Evolutionary conservation across 2,113 vertebrate genomes (phyloP).

Genomic region (Empidonax alnorum): DNA sequence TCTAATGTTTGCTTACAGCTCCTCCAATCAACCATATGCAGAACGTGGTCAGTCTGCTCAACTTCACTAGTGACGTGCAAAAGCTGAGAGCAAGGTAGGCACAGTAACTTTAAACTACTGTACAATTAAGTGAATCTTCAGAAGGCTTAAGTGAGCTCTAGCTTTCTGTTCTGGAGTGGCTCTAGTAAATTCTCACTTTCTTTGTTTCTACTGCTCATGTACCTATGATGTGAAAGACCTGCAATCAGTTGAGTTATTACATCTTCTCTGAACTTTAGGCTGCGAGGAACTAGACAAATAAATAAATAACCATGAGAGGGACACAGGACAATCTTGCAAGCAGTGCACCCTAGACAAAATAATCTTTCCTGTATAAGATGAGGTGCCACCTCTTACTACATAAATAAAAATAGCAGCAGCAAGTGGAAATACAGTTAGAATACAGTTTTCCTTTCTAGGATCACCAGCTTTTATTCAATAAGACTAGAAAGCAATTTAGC

Average conservation of each 20-base stretch:
- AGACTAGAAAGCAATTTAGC: background rate
- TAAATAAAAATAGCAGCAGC: background rate
- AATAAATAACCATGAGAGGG: background rate
- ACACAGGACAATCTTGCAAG: background rate
- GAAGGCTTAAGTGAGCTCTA: background rate
- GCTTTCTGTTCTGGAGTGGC: background rate
- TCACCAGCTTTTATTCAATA: background rate
- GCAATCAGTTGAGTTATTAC: background rate
- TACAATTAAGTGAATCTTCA: background rate
- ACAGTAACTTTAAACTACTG: background rate
- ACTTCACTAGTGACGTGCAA: background rate
- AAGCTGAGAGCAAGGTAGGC: background rate
- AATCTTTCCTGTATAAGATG: background rate
- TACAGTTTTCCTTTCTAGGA: background rate
- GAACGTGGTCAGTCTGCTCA: background rate
- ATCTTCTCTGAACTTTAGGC: background rate
- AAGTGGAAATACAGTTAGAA: background rate
- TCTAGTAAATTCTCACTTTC: background rate
- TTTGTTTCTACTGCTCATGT: background rate
- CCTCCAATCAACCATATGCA: background rate
- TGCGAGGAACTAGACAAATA: background rate
- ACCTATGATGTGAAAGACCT: background rate
- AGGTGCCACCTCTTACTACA: background rate
- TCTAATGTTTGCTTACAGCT: slow-evolving; percentile 1
- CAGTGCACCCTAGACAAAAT: background rate